Percentiles rank a stretch among this genome's conserved stretches.
Evolutionary conservation across 2,797 vertebrate species (phyloP).

Genomic region (Sebastolobus altivelis): DNA sequence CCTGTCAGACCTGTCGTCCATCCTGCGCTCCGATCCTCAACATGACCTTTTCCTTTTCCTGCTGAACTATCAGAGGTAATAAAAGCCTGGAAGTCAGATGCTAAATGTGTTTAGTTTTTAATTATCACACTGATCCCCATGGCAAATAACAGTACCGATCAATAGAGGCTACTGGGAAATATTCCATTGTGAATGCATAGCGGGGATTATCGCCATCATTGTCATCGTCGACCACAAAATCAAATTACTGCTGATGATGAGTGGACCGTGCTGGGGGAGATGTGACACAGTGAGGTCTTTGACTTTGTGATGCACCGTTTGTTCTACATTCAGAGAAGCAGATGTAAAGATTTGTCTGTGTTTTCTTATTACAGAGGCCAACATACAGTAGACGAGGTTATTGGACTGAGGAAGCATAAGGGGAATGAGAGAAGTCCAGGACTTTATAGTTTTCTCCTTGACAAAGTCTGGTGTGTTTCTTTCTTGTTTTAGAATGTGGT

Average conservation of each 20-base stretch:
- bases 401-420: constrained; percentile 1
- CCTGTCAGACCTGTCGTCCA: constrained; percentile 67
- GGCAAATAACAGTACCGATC: constrained; percentile 88
- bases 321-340: constrained; percentile 6
- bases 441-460: not conserved
- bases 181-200: constrained; percentile 81
- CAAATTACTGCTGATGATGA: constrained; percentile 79
- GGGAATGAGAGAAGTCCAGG: not conserved
- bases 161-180: constrained; percentile 84
- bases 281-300: constrained; percentile 46
- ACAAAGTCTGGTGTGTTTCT: constrained; percentile 2
- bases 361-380: not conserved
- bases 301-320: constrained; percentile 26
- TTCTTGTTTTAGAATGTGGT: not conserved
- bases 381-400: not conserved
- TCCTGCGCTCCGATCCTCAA: constrained; percentile 51
- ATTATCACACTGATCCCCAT: constrained; percentile 85
- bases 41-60: constrained; percentile 83
- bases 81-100: constrained; percentile 79
- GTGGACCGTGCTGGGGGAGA: constrained; percentile 48
- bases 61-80: constrained; percentile 82
- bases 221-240: constrained; percentile 76
- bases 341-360: not conserved
- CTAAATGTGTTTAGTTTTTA: constrained; percentile 87
- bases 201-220: constrained; percentile 76